Base-by-base conservation (phyloP, 2,113 vertebrate species). In the Apteryx owenii region DNA sequence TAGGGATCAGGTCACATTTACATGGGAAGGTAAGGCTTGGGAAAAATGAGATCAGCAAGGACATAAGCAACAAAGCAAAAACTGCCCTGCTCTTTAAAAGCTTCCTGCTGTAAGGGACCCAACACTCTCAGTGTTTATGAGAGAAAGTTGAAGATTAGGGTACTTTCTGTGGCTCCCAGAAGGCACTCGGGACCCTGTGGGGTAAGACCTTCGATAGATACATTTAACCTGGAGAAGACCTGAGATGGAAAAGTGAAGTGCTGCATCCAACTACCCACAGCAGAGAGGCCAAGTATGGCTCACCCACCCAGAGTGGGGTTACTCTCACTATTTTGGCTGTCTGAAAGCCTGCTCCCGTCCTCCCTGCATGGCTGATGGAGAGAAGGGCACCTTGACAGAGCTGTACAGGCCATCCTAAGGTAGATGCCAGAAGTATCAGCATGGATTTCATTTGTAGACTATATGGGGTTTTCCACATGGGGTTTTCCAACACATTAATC, bases 351-450 rank as follows among this genome's bases (percentile, higher is more conserved):
- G 38, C 6, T 56, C 13, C 11, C 36, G 31, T 8, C 2, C 17
- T 90, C 40, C 12, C 8, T 50, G 33, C 64, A 69, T 2, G 72
- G 48, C 6, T 72, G 23, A 2, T 51, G 25, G 16, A 6, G 8
- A 83, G 13, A 56, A 5, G 1, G 13, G 1, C 8, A 29, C 5
- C 4, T 56, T 1, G 0, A 26, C 48, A 88, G 31, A 85, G 38
- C 2, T 11, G 21, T 54, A 75, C 25, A 71, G 15, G 6, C 13
- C 36, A 33, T 25, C 21, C 46, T 85, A 61, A 65, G 2, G 36
- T 14, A 65, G 29, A 38, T 53, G 28, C 48, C 72, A 75, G 65
- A 70, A 84, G 38, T 86, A 82, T 44, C 29, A 60, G 14, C 23
- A 46, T 20, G 3, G 64, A 88, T 70, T 81, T 53, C 26, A 16